Conservation (phyloP, 2,888 invertebrate species). For the Parnassius apollo region DNA sequence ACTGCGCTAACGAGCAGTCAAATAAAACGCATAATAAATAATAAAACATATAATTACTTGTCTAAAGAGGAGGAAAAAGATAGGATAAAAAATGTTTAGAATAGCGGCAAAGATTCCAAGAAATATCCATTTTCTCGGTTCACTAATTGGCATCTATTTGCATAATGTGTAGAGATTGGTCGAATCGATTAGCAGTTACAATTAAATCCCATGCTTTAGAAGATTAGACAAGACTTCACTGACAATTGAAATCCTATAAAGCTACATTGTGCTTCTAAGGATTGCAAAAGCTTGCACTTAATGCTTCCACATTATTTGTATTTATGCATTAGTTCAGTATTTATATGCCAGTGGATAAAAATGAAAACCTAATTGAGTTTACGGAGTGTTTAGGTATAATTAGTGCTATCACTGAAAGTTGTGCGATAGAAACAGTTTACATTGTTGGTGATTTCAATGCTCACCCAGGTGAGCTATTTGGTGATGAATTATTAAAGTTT, state of each 20-base stretch:
- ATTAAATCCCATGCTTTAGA: slow-evolving; percentile 23
- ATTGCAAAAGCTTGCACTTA: slow-evolving; percentile 4
- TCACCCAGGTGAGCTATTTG: too few relatives aligned
- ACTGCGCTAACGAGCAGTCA: too few relatives aligned
- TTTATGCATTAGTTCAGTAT: too few relatives aligned
- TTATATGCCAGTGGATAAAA: too few relatives aligned
- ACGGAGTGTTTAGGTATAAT: too few relatives aligned
- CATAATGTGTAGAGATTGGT: slow-evolving; percentile 26
- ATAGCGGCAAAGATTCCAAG: slow-evolving; percentile 15
- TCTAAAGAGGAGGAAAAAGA: neutral
- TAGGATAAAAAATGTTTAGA: slow-evolving; percentile 11
- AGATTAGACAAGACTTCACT: slow-evolving; percentile 24
- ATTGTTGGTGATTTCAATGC: too few relatives aligned
- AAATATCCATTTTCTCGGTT: slow-evolving; percentile 20
- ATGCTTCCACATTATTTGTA: neutral
- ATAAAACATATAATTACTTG: too few relatives aligned
- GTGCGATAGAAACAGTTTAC: too few relatives aligned
- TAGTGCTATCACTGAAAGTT: too few relatives aligned
- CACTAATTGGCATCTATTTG: slow-evolving; percentile 27
- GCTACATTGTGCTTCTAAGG: slow-evolving; percentile 1
- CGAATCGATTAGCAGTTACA: slow-evolving; percentile 23
- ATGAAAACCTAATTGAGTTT: too few relatives aligned
- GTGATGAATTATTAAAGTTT: too few relatives aligned
- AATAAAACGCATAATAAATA: too few relatives aligned
- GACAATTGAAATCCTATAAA: slow-evolving; percentile 19